A percentile compares a stretch with the other conserved stretches of the same genome.
Evolutionary conservation across 1,140 invertebrate species (phyloP).

Genomic region (Papilio polytes): DNA sequence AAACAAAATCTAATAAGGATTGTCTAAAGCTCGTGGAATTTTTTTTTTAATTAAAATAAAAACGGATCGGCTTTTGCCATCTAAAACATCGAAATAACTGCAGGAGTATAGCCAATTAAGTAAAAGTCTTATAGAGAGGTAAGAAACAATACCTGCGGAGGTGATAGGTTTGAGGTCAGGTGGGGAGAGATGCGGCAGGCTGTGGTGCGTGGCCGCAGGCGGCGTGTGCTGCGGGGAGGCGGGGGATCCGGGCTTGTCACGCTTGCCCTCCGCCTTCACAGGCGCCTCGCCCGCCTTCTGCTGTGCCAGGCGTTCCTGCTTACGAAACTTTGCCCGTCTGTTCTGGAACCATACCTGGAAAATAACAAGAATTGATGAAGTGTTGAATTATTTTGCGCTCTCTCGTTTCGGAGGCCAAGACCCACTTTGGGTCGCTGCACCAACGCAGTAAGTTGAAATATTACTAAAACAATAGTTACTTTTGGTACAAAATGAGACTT

Average conservation of each 20-base stretch:
- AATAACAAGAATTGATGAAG: conserved; percentile 37
- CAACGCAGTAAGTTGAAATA: no score
- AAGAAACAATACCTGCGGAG: conserved; percentile 64
- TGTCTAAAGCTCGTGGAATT: no score
- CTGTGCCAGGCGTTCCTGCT: conserved; percentile 94
- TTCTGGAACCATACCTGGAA: conserved; percentile 98
- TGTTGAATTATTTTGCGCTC: background rate
- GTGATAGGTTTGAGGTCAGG: conserved; percentile 82
- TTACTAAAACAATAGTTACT: background rate
- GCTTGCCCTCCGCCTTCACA: conserved; percentile 74
- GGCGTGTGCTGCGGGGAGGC: conserved; percentile 70
- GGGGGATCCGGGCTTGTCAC: conserved; percentile 70
- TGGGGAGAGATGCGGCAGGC: conserved; percentile 77
- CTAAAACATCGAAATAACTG: background rate
- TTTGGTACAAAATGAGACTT: no score
- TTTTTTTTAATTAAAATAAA: background rate
- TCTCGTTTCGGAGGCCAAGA: no score
- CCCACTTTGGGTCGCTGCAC: no score
- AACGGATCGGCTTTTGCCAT: background rate
- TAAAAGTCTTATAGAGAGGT: background rate
- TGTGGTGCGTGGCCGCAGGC: conserved; percentile 73
- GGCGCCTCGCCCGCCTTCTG: conserved; percentile 86
- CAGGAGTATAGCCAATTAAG: background rate
- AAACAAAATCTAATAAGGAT: no score
- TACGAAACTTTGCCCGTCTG: conserved; percentile 95